Base-by-base conservation (phyloP, 2,797 vertebrate species). In the Todus mexicanus region DNA sequence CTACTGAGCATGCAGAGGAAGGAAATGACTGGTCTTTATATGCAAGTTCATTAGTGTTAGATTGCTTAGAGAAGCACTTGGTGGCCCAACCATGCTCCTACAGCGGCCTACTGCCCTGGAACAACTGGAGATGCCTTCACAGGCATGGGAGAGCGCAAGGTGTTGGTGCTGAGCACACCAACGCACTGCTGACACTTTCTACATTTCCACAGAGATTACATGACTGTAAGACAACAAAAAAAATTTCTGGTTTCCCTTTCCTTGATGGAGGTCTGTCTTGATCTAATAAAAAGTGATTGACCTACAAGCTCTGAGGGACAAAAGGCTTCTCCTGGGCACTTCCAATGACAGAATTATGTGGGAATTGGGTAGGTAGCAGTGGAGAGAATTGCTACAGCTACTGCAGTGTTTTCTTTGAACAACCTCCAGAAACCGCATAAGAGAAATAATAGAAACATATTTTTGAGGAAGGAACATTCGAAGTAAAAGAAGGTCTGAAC, bases 391-490 rank as follows among this genome's bases (percentile, higher is more conserved):
- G 43, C 70, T 86, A 48, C 21, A 91, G 64, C 20, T 60, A 70
- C 15, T n/a, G 45, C 18, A 37, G 22, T 23, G n/a, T 48, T 84
- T 82, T 64, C 78, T 95, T 92, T 94, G 89, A 96, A 92, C 81
- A 94, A 66, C 8, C 8, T 94, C 93, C 94, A 91, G 57, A 89
- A 93, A 84, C 72, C 93, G 94, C 80, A 50, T 68, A 26, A 91
- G 37, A 83, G 95, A 94, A 90, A 35, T 38, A 82, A 76, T 51
- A 76, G 42, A 74, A 47, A 23, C 7, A 1, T 63, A 13, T 27
- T 42, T 82, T 82, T 61, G 31, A 1, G 23, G 76, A 66, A 9
- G 37, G n/a, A 91, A 75, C 13, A 65, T 48, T 89, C 50, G 73
- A 91, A 91, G 47, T n/a, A 35, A 72, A 85, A 84, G 47, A 76